Conservation (phyloP, 2,888 invertebrate species). For the Hofmannophila pseudospretella region DNA sequence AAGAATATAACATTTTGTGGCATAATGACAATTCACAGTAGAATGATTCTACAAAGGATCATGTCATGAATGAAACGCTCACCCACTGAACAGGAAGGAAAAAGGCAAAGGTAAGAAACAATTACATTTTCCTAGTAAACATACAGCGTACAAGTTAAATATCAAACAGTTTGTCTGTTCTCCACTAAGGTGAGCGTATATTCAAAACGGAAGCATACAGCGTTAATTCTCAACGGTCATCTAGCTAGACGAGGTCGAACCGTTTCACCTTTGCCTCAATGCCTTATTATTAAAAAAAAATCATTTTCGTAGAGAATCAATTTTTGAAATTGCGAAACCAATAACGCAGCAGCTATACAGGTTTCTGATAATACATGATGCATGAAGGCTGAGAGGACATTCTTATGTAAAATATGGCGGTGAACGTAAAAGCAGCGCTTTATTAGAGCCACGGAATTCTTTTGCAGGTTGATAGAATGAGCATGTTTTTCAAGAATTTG, state of each 20-base stretch:
- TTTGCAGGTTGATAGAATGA: no score
- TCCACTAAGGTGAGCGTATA: slow-evolving; percentile 12
- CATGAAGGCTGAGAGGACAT: slow-evolving; percentile 10
- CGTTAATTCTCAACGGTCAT: slow-evolving; percentile 52
- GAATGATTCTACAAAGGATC: no score
- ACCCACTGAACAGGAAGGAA: background rate
- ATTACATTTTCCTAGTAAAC: background rate
- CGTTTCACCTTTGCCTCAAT: slow-evolving; percentile 63
- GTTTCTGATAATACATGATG: slow-evolving; percentile 16
- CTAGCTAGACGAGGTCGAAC: slow-evolving; percentile 53
- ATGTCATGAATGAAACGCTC: no score
- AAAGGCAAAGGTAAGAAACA: background rate
- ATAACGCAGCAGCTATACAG: slow-evolving; percentile 10
- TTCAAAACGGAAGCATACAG: slow-evolving; percentile 61
- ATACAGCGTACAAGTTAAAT: background rate
- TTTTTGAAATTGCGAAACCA: slow-evolving; percentile 33
- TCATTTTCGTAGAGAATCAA: slow-evolving; percentile 18
- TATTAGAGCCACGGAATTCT: no score
- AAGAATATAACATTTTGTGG: no score
- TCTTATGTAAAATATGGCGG: slow-evolving; percentile 11
- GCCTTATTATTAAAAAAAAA: slow-evolving; percentile 32
- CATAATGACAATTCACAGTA: no score
- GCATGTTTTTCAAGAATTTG: no score
- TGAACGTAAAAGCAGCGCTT: background rate
- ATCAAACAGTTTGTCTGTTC: background rate